Evolutionary conservation across 2,888 invertebrate genomes (phyloP).

Genomic region (Diaphora mendica): DNA sequence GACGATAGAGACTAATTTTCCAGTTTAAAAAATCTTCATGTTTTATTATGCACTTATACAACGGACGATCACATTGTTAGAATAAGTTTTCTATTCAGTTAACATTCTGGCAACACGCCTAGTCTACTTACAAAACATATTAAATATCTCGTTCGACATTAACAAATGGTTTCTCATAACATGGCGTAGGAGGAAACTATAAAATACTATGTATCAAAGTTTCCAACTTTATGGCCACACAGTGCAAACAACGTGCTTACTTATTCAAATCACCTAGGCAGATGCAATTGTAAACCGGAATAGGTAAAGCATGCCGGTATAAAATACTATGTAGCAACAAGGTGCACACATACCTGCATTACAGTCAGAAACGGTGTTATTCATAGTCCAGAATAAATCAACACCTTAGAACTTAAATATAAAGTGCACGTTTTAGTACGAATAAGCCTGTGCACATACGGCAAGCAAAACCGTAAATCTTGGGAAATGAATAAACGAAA

Average conservation of each 20-base stretch:
- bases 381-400: constrained; percentile 65
- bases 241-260: constrained; percentile 52
- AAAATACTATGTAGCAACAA: constrained; percentile 60
- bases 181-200: constrained; percentile 49
- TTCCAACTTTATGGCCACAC: constrained; percentile 39
- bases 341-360: constrained; percentile 56
- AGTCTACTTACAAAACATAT: constrained; percentile 64
- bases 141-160: constrained; percentile 64
- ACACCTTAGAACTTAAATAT: constrained; percentile 33
- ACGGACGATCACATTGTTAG: constrained; percentile 45
- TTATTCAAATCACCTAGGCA: constrained; percentile 61
- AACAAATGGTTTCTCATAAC: constrained; percentile 65
- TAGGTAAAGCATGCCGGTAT: constrained; percentile 55
- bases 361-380: constrained; percentile 58
- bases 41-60: background rate
- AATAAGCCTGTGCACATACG: constrained; percentile 23
- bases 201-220: constrained; percentile 46
- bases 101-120: constrained; percentile 69
- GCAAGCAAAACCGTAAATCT: constrained; percentile 47
- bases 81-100: constrained; percentile 60
- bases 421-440: constrained; percentile 30
- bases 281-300: constrained; percentile 58
- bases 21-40: background rate
- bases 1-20: background rate
- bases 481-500: constrained; percentile 63